These are phyloP conservation scores for Chloroceryle amazona DNA, from an alignment of 2,797 vertebrate genomes.

Conservation along the genomic window DNA sequence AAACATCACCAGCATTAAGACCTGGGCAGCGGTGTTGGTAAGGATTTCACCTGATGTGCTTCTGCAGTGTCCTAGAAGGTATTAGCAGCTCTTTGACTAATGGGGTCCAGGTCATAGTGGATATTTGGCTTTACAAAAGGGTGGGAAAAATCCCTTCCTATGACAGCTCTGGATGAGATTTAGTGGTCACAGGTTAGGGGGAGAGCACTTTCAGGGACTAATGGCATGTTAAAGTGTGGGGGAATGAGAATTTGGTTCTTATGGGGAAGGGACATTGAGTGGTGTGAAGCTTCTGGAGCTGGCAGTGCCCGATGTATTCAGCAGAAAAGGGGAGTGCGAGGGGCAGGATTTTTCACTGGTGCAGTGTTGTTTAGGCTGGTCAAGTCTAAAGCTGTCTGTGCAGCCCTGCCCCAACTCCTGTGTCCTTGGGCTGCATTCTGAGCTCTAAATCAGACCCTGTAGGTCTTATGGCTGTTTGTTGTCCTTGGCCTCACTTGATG, in stretches of 20 bases:
- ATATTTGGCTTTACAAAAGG: neutral
- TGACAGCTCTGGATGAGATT: neutral
- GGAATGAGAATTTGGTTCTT: neutral
- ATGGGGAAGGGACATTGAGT: neutral
- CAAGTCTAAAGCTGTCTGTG: neutral
- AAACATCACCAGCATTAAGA: neutral
- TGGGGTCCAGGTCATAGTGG: accelerated
- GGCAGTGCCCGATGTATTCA: neutral
- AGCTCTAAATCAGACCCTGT: neutral
- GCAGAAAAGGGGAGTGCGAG: neutral
- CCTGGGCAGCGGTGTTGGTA: neutral
- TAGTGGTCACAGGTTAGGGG: neutral
- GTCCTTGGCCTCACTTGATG: neutral
- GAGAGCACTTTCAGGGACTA: neutral
- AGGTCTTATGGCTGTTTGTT: neutral
- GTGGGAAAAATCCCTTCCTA: neutral
- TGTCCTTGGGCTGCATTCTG: neutral
- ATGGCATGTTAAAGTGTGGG: neutral
- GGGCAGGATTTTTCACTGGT: neutral
- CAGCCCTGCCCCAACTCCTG: neutral
- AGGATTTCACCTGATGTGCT: neutral
- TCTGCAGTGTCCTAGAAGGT: neutral
- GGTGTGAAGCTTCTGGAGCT: neutral
- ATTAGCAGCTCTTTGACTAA: neutral
- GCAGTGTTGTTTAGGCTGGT: neutral